A percentile compares a stretch with the other conserved stretches of the same genome.
Conservation (phyloP, 2,797 vertebrate genomes). For the Lepidocolaptes lacrymiger region DNA sequence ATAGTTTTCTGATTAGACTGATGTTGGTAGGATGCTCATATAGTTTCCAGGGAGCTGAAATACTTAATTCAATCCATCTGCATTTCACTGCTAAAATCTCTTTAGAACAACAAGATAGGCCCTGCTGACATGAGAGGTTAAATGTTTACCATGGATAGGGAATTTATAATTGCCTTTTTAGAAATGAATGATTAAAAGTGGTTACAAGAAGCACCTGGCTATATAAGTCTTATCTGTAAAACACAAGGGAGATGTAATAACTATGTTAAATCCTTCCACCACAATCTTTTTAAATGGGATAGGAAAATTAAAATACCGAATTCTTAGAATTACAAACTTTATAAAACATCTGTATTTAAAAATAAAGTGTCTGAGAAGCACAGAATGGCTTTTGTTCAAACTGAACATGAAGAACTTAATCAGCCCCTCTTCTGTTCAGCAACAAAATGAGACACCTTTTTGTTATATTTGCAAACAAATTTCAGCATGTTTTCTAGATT, state of each 20-base stretch:
- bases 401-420: not conserved
- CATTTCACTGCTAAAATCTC: constrained; percentile 52
- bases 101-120: constrained; percentile 29
- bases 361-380: not conserved
- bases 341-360: not conserved
- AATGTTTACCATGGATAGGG: constrained; percentile 45
- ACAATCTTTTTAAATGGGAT: not conserved
- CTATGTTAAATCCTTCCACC: not conserved
- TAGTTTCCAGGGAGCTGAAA: constrained; percentile 56
- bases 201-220: constrained; percentile 34
- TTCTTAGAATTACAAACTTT: not conserved
- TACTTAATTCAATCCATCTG: constrained; percentile 21
- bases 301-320: not conserved
- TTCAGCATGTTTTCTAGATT: not conserved
- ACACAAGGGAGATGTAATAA: constrained; percentile 5
- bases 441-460: not conserved
- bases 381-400: not conserved
- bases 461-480: not conserved
- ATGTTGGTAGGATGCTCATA: constrained; percentile 8
- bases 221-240: not conserved
- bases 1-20: constrained; percentile 36
- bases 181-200: constrained; percentile 53
- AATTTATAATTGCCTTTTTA: constrained; percentile 59
- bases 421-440: not conserved
- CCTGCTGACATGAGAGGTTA: constrained; percentile 40